Evolutionary conservation across 2,888 invertebrate genomes (phyloP).

Genomic region (Tenthredo amoena): DNA sequence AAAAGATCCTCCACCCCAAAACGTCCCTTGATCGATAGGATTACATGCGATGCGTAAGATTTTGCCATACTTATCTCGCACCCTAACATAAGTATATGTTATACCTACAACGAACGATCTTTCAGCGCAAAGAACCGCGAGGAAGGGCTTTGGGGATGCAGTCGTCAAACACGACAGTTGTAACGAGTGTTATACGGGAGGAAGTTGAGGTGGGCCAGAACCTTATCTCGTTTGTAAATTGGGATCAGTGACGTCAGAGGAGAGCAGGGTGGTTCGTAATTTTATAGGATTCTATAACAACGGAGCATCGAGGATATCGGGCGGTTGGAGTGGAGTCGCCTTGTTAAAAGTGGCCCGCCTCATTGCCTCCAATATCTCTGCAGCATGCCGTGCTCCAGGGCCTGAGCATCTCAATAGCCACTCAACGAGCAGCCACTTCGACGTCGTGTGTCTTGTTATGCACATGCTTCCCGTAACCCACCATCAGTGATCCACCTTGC

Average conservation of each 20-base stretch:
- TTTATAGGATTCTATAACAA: slow-evolving; percentile 63
- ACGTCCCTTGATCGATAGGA: neutral
- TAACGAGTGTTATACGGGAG: slow-evolving; percentile 12
- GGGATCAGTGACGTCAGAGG: slow-evolving; percentile 71
- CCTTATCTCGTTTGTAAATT: slow-evolving; percentile 68
- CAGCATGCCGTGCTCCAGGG: slow-evolving; percentile 66
- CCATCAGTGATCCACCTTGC: slow-evolving; percentile 29
- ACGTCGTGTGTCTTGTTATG: slow-evolving; percentile 52
- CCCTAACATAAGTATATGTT: neutral
- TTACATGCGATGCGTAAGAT: neutral
- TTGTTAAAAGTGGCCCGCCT: slow-evolving; percentile 78
- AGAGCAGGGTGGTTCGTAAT: slow-evolving; percentile 62
- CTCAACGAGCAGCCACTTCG: slow-evolving; percentile 62
- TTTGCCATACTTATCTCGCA: slow-evolving; percentile 3
- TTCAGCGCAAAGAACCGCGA: neutral
- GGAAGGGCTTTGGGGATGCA: slow-evolving; percentile 21
- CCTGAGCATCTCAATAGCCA: slow-evolving; percentile 74
- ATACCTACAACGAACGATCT: slow-evolving; percentile 8
- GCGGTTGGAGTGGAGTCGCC: slow-evolving; percentile 67
- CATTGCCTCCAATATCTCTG: slow-evolving; percentile 77
- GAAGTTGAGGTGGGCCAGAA: neutral
- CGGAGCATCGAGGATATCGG: slow-evolving; percentile 62
- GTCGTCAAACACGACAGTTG: slow-evolving; percentile 36
- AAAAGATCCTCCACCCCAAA: neutral
- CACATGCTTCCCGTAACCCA: slow-evolving; percentile 30